Evolutionary conservation across 2,113 vertebrate species (phyloP).

Genomic region (Alligator sinensis): DNA sequence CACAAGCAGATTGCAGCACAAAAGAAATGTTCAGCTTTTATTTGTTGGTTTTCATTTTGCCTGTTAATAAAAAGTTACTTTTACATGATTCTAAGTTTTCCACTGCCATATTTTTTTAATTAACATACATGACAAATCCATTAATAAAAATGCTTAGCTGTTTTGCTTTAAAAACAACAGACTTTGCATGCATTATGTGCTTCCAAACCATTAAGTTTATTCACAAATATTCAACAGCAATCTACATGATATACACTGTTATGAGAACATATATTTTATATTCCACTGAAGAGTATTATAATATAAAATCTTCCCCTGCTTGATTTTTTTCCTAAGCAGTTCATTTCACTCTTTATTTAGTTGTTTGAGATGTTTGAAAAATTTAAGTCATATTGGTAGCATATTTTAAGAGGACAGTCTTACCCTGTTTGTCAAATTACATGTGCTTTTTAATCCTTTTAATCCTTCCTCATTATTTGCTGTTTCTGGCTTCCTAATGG

Average conservation of each 20-base stretch:
- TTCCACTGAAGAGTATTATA: neutral
- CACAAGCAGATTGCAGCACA: neutral
- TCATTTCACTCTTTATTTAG: neutral
- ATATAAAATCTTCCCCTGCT: neutral
- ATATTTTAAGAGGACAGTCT: neutral
- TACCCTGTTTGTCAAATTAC: neutral
- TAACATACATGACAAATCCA: neutral
- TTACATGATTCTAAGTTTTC: neutral
- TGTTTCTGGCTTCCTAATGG: neutral
- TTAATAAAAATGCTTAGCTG: neutral
- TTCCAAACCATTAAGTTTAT: neutral
- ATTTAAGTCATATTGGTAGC: neutral
- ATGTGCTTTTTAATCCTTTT: neutral
- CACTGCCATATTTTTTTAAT: rapidly evolving
- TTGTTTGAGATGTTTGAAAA: neutral
- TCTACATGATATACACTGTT: rapidly evolving
- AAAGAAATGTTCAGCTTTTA: neutral
- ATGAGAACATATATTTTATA: neutral
- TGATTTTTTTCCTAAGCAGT: neutral
- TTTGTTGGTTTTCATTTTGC: rapidly evolving
- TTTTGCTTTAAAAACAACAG: neutral
- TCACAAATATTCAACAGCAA: neutral
- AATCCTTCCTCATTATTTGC: neutral
- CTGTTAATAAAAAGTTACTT: rapidly evolving
- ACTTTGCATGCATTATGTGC: neutral